These are phyloP conservation scores for Porites cylindrica DNA, from an alignment of 92 coral and sea anemone species.

Conservation along the genomic window DNA sequence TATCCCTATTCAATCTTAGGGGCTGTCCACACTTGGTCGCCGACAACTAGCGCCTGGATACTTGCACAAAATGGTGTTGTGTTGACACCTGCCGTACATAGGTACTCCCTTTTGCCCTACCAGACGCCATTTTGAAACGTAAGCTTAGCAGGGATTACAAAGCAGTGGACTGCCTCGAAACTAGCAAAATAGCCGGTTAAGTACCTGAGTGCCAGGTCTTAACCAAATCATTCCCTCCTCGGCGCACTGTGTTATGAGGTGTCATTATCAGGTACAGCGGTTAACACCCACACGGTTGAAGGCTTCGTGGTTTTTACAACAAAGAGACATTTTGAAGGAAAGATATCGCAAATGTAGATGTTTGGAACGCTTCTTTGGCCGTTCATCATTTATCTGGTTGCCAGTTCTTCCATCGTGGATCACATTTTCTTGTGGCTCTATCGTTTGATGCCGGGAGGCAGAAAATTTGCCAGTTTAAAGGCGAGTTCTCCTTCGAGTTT, in stretches of 20 bases:
- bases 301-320: slow-evolving; percentile 45
- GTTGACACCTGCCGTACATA: too few species aligned
- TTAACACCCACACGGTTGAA: neutral
- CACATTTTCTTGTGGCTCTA: slow-evolving; percentile 69
- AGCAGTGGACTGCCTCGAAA: too few species aligned
- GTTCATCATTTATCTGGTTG: slow-evolving; percentile 69
- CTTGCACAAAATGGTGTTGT: too few species aligned
- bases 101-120: too few species aligned
- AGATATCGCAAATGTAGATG: slow-evolving; percentile 73
- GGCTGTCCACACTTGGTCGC: too few species aligned
- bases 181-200: too few species aligned
- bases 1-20: too few species aligned
- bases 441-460: slow-evolving; percentile 99
- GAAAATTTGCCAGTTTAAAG: slow-evolving; percentile 88
- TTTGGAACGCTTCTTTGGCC: slow-evolving; percentile 71
- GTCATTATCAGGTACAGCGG: slow-evolving; percentile 56
- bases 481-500: slow-evolving; percentile 74
- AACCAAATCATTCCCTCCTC: too few species aligned
- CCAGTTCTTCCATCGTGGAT: slow-evolving; percentile 75
- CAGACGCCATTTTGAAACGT: too few species aligned
- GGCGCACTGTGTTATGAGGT: neutral
- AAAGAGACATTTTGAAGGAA: slow-evolving; percentile 48
- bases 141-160: too few species aligned
- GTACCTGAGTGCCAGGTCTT: too few species aligned
- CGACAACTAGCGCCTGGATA: too few species aligned